These are phyloP conservation scores for Leucania comma DNA, from an alignment of 2,888 invertebrate species.

Conservation along the genomic window DNA sequence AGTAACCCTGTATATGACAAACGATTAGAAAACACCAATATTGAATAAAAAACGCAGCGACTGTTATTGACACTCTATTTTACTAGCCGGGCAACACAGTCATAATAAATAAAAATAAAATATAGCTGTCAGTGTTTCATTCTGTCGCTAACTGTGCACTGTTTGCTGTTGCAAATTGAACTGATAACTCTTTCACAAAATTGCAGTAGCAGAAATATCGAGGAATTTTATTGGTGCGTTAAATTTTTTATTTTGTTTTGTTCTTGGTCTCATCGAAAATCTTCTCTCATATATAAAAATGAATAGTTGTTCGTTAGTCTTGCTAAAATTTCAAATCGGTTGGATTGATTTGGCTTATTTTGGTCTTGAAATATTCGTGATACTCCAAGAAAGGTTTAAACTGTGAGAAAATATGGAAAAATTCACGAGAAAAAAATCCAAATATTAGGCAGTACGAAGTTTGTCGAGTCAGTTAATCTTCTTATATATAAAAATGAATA, in stretches of 20 bases:
- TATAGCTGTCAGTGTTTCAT: conserved; percentile 44
- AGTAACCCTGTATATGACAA: background rate
- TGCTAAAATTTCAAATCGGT: too few relatives aligned
- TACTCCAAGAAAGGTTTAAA: too few relatives aligned
- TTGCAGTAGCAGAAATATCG: conserved; percentile 15
- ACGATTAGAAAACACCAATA: conserved; percentile 6
- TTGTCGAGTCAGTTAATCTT: too few relatives aligned
- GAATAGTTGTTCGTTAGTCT: too few relatives aligned
- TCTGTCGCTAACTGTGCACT: conserved; percentile 46
- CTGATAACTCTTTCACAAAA: conserved; percentile 58
- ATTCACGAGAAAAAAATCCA: too few relatives aligned
- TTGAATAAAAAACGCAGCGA: conserved; percentile 3
- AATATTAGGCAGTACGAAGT: too few relatives aligned
- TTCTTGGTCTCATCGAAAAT: too few relatives aligned
- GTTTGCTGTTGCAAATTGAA: conserved; percentile 61
- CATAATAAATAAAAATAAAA: conserved; percentile 54
- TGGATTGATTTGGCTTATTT: too few relatives aligned
- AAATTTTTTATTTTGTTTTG: background rate
- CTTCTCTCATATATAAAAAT: too few relatives aligned
- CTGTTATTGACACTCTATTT: conserved; percentile 45
- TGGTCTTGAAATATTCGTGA: too few relatives aligned
- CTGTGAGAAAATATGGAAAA: too few relatives aligned
- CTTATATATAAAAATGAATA: too few relatives aligned
- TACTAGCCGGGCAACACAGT: conserved; percentile 25
- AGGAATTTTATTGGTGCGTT: conserved; percentile 1